A percentile compares a stretch with the other conserved stretches of the same genome.
These are phyloP conservation scores for Holcopasites calliopsidis DNA, from an alignment of 1,140 invertebrate species.

Conservation along the genomic window DNA sequence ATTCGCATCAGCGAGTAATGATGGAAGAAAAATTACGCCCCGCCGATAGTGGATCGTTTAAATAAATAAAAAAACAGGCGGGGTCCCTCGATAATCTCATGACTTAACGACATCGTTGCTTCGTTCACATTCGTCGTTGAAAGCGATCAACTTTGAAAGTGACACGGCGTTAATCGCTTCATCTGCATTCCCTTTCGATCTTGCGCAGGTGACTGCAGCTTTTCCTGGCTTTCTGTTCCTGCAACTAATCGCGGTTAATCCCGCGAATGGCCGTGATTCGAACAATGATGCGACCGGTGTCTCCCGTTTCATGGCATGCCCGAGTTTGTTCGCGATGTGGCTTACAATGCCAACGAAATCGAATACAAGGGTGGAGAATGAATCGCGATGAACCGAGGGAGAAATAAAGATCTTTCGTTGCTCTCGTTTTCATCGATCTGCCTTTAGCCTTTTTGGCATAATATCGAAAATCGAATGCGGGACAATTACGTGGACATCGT, in stretches of 20 bases:
- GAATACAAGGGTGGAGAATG: not conserved
- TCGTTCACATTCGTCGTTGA: not conserved
- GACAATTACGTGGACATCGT: not conserved
- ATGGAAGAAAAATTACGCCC: not conserved
- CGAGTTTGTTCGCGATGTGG: not conserved
- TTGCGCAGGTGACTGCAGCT: slow-evolving; percentile 1
- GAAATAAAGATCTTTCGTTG: not conserved
- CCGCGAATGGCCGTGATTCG: not conserved
- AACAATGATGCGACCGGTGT: not conserved
- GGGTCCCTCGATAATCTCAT: not conserved
- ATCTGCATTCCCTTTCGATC: not conserved
- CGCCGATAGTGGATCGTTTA: not conserved
- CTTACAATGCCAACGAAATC: slow-evolving; percentile 18
- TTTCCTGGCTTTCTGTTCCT: not conserved
- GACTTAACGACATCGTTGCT: not conserved
- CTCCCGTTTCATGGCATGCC: too few relatives aligned
- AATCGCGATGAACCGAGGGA: not conserved
- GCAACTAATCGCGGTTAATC: slow-evolving; percentile 16
- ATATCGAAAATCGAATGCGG: not conserved
- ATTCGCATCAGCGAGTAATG: not conserved
- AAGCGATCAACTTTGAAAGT: not conserved
- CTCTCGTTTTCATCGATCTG: slow-evolving; percentile 10
- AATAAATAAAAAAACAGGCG: not conserved
- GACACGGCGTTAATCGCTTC: slow-evolving; percentile 11
- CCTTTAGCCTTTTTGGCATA: not conserved